phyloP scores from a whole-genome alignment of 2,113 vertebrate species.

The Corydoras sp. region DNA sequence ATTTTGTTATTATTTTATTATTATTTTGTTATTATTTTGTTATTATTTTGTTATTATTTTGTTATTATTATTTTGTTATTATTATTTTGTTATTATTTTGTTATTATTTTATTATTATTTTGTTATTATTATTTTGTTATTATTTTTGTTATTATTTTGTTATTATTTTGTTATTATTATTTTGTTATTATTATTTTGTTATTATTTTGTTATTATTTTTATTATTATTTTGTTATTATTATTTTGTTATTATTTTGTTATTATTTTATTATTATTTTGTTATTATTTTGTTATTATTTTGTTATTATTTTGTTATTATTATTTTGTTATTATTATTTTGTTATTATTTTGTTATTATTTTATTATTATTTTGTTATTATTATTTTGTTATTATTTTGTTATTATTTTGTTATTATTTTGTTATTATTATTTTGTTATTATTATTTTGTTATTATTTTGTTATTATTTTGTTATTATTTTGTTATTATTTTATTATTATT shows the following conservation, averaged over 20 bases:
- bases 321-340: constrained; percentile 16
- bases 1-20: not conserved
- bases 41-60: not conserved
- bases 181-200: too few relatives aligned
- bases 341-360: constrained; percentile 15
- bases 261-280: not conserved
- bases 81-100: constrained; percentile 33
- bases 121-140: not conserved
- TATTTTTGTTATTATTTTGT: not conserved
- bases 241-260: not conserved
- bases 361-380: not conserved
- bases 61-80: constrained; percentile 8
- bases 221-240: too few relatives aligned
- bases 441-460: not conserved
- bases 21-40: not conserved
- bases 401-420: constrained; percentile 21
- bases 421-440: constrained; percentile 28
- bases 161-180: too few relatives aligned
- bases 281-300: not conserved
- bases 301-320: not conserved
- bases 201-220: not conserved
- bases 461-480: constrained; percentile 10
- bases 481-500: constrained; percentile 29
- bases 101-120: not conserved
- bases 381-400: constrained; percentile 17